Base-by-base conservation (phyloP, 2,113 vertebrate species). In the Hyla sarda region DNA sequence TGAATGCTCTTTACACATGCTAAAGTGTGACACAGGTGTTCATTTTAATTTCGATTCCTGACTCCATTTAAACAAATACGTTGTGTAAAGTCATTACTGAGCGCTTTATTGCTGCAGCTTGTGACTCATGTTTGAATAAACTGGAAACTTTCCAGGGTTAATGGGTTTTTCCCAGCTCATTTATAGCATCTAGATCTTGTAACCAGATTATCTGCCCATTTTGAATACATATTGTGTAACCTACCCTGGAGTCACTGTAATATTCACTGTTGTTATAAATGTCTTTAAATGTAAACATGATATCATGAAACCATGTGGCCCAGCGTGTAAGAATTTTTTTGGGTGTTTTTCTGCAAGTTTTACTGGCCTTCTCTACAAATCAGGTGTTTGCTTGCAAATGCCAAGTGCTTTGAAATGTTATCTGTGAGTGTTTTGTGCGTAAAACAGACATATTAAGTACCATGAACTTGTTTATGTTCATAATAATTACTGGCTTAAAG, bases 21-120 rank as follows among this genome's bases (percentile, higher is more conserved):
- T 13, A 74, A 74, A 76, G 30, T 60, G 65, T 48, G 58, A 78
- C 65, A 86, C 84, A 86, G 84, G 76, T 86, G 84, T 79, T 80
- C 62, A 72, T 86, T 80, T 79, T 80, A 80, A 72, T 86, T 54
- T 71, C 41, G 8, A 56, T 56, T 62, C 58, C 47, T 17, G 23
- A 71, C 45, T 69, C 47, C 45, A 71, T 71, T 72, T 60, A 80
- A 86, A 80, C 84, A 86, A 72, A 86, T 37, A 48, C 32, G 37
- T 0, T 71, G 34, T 73, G 7, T 65, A 45, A 79, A 79, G 50
- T 80, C 76, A 80, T 72, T 73, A 71, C 47, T 37, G 48, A 45
- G 65, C 19, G 50, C 30, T 86, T 86, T 80, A 80, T 86, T 72
- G 62, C 50, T 72, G 84, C 50, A 28, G 62, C 47, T 45, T 47